A percentile compares a stretch with the other conserved stretches of the same genome.
These are phyloP conservation scores for Tetranychus cinnabarinus DNA, from an alignment of 1,140 invertebrate species.

Conservation along the genomic window DNA sequence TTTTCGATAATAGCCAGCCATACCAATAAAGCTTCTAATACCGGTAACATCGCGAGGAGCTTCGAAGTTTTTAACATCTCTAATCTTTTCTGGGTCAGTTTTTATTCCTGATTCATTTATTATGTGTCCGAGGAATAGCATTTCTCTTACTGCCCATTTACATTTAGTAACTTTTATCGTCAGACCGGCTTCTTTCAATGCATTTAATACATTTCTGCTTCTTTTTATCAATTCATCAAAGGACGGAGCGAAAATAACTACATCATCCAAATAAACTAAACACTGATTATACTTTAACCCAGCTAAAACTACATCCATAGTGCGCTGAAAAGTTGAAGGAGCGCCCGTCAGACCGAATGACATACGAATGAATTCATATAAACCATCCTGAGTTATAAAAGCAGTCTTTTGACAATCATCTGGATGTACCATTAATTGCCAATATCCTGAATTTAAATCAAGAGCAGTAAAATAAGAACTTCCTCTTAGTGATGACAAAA, in stretches of 20 bases:
- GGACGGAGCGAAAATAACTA: not conserved
- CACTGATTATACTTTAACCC: too few species aligned
- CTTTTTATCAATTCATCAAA: not conserved
- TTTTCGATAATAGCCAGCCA: not conserved
- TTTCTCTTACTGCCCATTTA: not conserved
- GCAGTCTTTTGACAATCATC: too few species aligned
- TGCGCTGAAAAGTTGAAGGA: too few species aligned
- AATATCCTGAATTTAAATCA: too few species aligned
- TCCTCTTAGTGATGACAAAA: too few species aligned
- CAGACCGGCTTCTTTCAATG: slow-evolving; percentile 6
- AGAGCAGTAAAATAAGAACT: too few species aligned
- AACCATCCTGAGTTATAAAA: too few species aligned
- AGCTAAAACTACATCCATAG: too few species aligned
- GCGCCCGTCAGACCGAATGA: too few species aligned
- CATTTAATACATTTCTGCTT: not conserved
- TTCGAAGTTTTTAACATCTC: not conserved
- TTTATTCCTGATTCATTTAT: not conserved
- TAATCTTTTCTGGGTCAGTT: not conserved
- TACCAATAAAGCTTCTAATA: not conserved
- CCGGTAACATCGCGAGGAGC: not conserved
- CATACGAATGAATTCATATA: too few species aligned
- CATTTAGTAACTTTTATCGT: not conserved
- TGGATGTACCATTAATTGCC: too few species aligned
- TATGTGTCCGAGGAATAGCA: not conserved
- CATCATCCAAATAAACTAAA: not conserved